phyloP scores from a whole-genome alignment of 2,113 vertebrate genomes.

The Helogale parvula region DNA sequence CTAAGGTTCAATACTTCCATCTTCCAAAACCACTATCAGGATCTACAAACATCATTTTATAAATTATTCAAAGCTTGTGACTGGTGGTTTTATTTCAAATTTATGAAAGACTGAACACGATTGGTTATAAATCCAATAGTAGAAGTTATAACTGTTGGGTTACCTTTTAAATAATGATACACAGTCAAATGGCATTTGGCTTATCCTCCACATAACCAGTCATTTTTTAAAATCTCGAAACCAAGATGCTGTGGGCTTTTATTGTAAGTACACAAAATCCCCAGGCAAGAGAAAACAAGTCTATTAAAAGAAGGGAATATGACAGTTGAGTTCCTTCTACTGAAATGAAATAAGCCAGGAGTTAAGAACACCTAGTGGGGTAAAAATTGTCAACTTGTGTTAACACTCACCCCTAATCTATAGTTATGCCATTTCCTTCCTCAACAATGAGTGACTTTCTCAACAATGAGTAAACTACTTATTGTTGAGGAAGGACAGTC shows the following conservation, averaged over 20 bases:
- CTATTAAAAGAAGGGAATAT: not conserved
- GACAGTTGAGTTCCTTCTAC: not conserved
- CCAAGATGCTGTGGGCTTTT: not conserved
- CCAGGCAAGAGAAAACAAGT: not conserved
- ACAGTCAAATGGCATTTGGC: not conserved
- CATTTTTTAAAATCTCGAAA: not conserved
- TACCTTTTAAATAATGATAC: constrained; percentile 30
- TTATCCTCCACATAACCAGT: not conserved
- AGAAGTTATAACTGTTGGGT: not conserved
- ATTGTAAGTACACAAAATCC: not conserved
- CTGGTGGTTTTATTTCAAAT: constrained; percentile 16
- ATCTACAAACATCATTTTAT: constrained; percentile 22
- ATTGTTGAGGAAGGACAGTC: not conserved
- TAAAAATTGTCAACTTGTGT: not conserved
- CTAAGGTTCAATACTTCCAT: not conserved
- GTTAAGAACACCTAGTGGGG: not conserved
- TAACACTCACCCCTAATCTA: not conserved
- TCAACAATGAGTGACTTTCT: no score
- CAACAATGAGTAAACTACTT: not conserved
- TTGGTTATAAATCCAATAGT: not conserved
- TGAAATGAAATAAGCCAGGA: not conserved
- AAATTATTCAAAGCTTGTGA: constrained; percentile 12
- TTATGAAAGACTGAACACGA: not conserved
- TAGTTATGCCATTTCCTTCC: not conserved
- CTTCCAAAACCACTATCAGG: not conserved